Evolutionary conservation across 1,140 invertebrate genomes (phyloP).

Genomic region (Lerema accius): DNA sequence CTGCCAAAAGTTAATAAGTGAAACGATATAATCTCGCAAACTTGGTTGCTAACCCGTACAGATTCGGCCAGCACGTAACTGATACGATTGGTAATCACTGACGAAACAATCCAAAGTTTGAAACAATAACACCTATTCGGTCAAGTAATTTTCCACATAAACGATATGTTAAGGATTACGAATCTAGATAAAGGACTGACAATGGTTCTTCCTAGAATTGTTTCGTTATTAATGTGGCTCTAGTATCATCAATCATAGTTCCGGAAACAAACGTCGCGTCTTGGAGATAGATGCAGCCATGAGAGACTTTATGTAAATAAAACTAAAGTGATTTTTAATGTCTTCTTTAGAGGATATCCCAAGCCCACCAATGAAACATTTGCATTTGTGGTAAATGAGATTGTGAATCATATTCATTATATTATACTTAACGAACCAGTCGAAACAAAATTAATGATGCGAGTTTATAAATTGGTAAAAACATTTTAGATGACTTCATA

Average conservation of each 20-base stretch:
- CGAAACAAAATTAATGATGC: too few species aligned
- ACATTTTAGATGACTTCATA: too few species aligned
- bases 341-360: too few species aligned
- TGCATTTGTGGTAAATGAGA: too few species aligned
- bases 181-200: constrained; percentile 2
- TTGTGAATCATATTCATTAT: too few species aligned
- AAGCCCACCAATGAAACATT: too few species aligned
- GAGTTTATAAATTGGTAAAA: too few species aligned
- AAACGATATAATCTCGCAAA: not conserved
- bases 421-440: too few species aligned
- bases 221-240: not conserved
- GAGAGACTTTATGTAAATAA: too few species aligned
- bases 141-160: constrained; percentile 25
- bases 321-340: too few species aligned
- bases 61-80: not conserved
- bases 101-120: constrained; percentile 13
- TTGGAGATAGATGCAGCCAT: too few species aligned
- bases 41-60: not conserved
- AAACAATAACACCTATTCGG: constrained; percentile 6
- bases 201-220: not conserved
- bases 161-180: constrained; percentile 15
- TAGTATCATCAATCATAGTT: not conserved
- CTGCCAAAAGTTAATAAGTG: not conserved
- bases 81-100: constrained; percentile 6
- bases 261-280: not conserved